Conservation (phyloP, 92 coral and sea anemone genomes). For the Epizoanthus rinbou region DNA sequence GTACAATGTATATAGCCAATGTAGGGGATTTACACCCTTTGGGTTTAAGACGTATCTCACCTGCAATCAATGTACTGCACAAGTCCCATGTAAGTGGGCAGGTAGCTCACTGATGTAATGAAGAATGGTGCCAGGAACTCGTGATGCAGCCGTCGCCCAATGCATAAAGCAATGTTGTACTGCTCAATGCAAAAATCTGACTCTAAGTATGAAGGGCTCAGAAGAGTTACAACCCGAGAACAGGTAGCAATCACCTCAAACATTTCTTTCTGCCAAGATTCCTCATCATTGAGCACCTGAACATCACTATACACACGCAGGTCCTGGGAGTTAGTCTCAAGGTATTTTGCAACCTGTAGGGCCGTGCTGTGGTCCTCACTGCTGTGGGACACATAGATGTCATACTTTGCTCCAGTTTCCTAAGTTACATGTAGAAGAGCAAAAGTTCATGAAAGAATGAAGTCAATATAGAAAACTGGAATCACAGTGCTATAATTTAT, state of each 20-base stretch:
- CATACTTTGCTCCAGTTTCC: conserved; percentile 54
- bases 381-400: conserved; percentile 78
- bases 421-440: background rate
- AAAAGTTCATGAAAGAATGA: background rate
- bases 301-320: conserved; percentile 64
- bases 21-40: too few relatives aligned
- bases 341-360: conserved; percentile 58
- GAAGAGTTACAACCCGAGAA: conserved; percentile 73
- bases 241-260: conserved; percentile 78
- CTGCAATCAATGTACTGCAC: conserved; percentile 91
- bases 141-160: conserved; percentile 66
- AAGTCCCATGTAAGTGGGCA: conserved; percentile 90
- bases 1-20: too few relatives aligned
- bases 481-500: background rate
- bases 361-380: conserved; percentile 69
- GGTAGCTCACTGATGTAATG: conserved; percentile 55
- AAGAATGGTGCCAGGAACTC: conserved; percentile 81
- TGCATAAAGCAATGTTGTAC: conserved; percentile 87
- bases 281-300: conserved; percentile 77
- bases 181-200: conserved; percentile 82
- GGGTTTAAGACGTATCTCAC: conserved; percentile 26
- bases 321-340: conserved; percentile 43
- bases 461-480: background rate
- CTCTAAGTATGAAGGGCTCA: conserved; percentile 76
- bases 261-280: conserved; percentile 89